A percentile compares a stretch with the other conserved stretches of the same genome.
Conservation (phyloP, 2,113 vertebrate species). For the Phylloscopus trochilus region DNA sequence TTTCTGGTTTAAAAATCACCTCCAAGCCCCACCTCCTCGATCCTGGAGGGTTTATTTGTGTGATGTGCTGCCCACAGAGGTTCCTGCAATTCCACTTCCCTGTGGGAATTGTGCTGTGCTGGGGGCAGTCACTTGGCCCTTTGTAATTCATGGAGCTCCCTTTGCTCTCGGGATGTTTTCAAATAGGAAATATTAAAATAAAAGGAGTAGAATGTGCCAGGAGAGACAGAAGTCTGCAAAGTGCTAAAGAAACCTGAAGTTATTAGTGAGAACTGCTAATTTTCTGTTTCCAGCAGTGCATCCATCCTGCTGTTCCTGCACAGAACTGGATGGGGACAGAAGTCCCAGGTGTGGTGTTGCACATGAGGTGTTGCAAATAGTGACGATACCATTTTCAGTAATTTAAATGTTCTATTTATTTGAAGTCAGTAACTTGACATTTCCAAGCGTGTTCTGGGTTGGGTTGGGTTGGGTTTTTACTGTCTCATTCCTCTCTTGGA, state of each 20-base stretch:
- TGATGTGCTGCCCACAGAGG: background rate
- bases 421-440: conserved; percentile 8
- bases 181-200: background rate
- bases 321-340: background rate
- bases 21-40: background rate
- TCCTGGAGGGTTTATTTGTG: background rate
- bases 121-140: background rate
- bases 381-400: background rate
- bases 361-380: background rate
- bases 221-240: background rate
- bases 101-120: fast-evolving
- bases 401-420: conserved; percentile 74
- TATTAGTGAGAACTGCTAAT: background rate
- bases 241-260: background rate
- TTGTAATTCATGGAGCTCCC: background rate
- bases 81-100: fast-evolving
- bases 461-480: background rate
- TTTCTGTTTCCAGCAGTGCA: background rate
- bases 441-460: background rate
- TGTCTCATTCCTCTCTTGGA: conserved; percentile 19
- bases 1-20: background rate
- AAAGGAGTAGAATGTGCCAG: background rate
- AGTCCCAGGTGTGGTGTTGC: background rate
- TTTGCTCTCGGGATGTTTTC: background rate
- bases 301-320: background rate